Conservation (phyloP, 1,140 invertebrate genomes). For the Drosophila littoralis region DNA sequence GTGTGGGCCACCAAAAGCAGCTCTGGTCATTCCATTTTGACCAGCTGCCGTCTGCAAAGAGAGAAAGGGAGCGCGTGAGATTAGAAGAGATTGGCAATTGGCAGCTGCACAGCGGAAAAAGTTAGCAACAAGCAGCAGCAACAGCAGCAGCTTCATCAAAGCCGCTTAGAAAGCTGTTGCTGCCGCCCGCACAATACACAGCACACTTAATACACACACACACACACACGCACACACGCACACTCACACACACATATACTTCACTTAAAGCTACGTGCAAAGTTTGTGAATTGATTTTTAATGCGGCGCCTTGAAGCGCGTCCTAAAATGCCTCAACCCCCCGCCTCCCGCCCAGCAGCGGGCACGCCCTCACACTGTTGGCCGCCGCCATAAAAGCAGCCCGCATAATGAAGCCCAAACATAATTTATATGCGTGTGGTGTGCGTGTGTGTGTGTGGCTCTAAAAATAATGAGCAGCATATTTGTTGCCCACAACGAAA, state of each 20-base stretch:
- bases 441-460: slow-evolving; percentile 31
- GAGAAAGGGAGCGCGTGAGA: background rate
- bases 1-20: slow-evolving; percentile 39
- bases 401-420: slow-evolving; percentile 74
- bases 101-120: too few relatives aligned
- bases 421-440: slow-evolving; percentile 72
- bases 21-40: slow-evolving; percentile 66
- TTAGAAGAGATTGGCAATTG: background rate
- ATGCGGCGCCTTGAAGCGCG: slow-evolving; percentile 57
- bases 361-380: background rate
- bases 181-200: slow-evolving; percentile 11
- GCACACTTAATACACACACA: slow-evolving; percentile 10
- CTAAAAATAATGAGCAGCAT: slow-evolving; percentile 80
- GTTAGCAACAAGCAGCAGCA: background rate
- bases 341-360: background rate
- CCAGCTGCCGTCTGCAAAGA: slow-evolving; percentile 21
- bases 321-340: slow-evolving; percentile 20
- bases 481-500: slow-evolving; percentile 68
- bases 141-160: slow-evolving; percentile 29
- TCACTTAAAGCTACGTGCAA: slow-evolving; percentile 59
- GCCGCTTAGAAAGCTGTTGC: slow-evolving; percentile 26
- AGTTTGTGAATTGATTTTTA: slow-evolving; percentile 79
- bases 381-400: slow-evolving; percentile 27
- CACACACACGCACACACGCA: background rate
- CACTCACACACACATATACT: slow-evolving; percentile 13